Evolutionary conservation across 2,888 invertebrate species (phyloP), one percentile per base, ranked within the genome.

Genomic region (Slavum lentiscoides): DNA sequence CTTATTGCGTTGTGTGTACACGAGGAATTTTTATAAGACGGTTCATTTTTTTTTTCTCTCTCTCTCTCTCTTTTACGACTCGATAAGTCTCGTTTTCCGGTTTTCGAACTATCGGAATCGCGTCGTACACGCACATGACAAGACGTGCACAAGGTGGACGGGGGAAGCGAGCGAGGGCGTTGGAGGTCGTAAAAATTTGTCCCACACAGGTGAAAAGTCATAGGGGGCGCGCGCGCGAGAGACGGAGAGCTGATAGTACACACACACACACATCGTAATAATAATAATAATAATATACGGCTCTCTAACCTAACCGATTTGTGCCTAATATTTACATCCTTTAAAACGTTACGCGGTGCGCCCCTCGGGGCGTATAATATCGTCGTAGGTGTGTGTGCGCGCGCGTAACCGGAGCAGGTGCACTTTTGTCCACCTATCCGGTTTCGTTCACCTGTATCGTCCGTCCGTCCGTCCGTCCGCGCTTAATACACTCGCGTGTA

Each of bases 351-450:
- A 58, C 19, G 23, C 19, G 70, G 30, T 8, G 53, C 76, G 43
- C 23, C 70, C 62, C 55, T 39, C 55, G 72, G 62, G 62, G 80
- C 62, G 70, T 30, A 30, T 2, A 53, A 77, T 4, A 30, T 4
- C 30, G 30, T 80, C 21, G 77, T 80, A 80, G 75, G 75, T 75
- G 43, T 43, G 43, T 43, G 43, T 43, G 9, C 4, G 30, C 4
- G 75, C 55, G 61, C 39, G 43, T 43, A 6, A 72, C 64, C 70
- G 80, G 70, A 80, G 80, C 80, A 80, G 80, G 80, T 80, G 80
- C 64, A 72, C 72, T 72, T 72, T 72, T 66, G 80, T 80, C 80
- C 80, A 72, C 80, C 72, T 72, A 72, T 80, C 80, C 80, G 80
- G 80, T 80, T 80, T 72, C 80, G 30, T 64, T 80, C 80, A 80